phyloP scores from a whole-genome alignment of 2,888 invertebrate species.

The Tubulanus polymorphus region DNA sequence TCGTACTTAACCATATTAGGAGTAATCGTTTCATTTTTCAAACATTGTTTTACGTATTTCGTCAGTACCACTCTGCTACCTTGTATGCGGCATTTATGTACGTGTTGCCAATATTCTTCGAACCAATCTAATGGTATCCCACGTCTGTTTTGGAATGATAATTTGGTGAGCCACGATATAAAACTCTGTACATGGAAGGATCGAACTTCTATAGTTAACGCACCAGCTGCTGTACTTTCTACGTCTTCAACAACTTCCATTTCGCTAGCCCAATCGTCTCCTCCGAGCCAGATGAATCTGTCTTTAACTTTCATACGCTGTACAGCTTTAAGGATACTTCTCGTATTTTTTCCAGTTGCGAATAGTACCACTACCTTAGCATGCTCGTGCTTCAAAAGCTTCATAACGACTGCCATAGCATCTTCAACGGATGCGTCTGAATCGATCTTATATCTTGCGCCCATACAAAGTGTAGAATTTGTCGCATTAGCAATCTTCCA shows the following conservation, averaged over 20 bases:
- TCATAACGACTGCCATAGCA: conserved; percentile 6
- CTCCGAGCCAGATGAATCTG: conserved; percentile 33
- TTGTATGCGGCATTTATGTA: conserved; percentile 27
- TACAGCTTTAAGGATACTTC: conserved; percentile 24
- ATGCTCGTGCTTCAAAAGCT: conserved; percentile 2
- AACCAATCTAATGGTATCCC: conserved; percentile 52
- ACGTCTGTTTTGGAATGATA: conserved; percentile 27
- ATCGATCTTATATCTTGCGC: conserved; percentile 13
- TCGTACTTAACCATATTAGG: conserved; percentile 19
- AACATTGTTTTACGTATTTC: conserved; percentile 18
- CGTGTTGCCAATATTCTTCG: conserved; percentile 51
- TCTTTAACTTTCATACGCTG: conserved; percentile 24
- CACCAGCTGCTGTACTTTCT: conserved; percentile 18
- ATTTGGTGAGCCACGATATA: conserved; percentile 12
- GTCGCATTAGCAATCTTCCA: conserved; percentile 14
- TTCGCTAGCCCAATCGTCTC: conserved; percentile 25
- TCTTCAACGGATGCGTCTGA: conserved; percentile 21
- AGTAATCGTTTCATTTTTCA: conserved; percentile 20
- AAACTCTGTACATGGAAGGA: not conserved
- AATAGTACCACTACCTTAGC: conserved; percentile 43
- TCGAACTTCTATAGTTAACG: conserved; percentile 14
- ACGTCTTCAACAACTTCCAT: conserved; percentile 11
- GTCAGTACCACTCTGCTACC: conserved; percentile 5
- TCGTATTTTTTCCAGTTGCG: conserved; percentile 20
- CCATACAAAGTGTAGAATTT: conserved; percentile 21